These are phyloP conservation scores for Marasmarcha lunaedactyla DNA, from an alignment of 2,888 invertebrate species.

Conservation along the genomic window DNA sequence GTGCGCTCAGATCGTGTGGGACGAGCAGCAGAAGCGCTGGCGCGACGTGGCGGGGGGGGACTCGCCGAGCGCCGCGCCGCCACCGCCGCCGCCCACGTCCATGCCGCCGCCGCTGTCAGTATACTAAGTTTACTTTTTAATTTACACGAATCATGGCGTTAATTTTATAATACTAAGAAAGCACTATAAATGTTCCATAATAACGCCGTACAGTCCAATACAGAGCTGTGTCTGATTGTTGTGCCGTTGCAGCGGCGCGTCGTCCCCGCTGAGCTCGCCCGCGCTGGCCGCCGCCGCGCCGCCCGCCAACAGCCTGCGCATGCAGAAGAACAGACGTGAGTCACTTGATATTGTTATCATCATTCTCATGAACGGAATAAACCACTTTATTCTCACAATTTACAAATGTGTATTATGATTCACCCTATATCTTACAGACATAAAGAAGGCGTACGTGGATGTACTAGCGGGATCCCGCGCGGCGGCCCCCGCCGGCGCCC, in stretches of 20 bases:
- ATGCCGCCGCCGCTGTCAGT: slow-evolving; percentile 17
- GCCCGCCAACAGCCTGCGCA: slow-evolving; percentile 78
- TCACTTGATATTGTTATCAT: slow-evolving; percentile 13
- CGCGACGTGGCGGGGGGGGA: slow-evolving; percentile 82
- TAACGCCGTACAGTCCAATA: neutral
- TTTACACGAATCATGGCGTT: too few relatives aligned
- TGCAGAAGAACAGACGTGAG: slow-evolving; percentile 82
- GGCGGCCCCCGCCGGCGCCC: slow-evolving; percentile 32
- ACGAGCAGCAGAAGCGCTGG: slow-evolving; percentile 88
- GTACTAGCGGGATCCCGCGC: slow-evolving; percentile 77
- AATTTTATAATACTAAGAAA: too few relatives aligned
- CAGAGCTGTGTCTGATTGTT: neutral
- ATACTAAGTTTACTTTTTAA: too few relatives aligned
- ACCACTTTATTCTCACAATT: neutral
- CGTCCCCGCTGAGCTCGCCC: slow-evolving; percentile 24
- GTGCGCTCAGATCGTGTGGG: slow-evolving; percentile 91
- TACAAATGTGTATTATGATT: too few relatives aligned
- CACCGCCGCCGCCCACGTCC: slow-evolving; percentile 26
- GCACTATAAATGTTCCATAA: too few relatives aligned
- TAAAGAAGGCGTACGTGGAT: slow-evolving; percentile 90
- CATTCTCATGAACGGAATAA: neutral
- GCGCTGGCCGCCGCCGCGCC: slow-evolving; percentile 14
- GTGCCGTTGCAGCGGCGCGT: slow-evolving; percentile 15
- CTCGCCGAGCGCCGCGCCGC: slow-evolving; percentile 29
- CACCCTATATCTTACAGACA: too few relatives aligned